phyloP scores from a whole-genome alignment of 2,888 invertebrate genomes.

The Nomada goodeniana region DNA sequence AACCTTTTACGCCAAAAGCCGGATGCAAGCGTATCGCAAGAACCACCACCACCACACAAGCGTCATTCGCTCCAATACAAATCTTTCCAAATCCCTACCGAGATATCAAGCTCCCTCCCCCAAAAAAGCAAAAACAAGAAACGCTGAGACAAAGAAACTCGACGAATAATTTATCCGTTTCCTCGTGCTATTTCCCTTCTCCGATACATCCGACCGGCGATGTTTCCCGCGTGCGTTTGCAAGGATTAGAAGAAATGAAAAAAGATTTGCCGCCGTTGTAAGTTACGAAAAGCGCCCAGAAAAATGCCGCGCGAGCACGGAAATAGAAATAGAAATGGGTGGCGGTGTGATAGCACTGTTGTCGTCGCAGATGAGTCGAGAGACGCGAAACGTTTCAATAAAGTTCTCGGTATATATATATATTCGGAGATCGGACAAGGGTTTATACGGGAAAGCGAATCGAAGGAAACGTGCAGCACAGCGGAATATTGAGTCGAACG shows the following conservation, averaged over 20 bases:
- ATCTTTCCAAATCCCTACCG: too few relatives aligned
- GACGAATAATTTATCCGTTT: neutral
- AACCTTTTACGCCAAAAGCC: too few relatives aligned
- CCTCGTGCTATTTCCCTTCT: neutral
- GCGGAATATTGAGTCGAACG: conserved; percentile 60
- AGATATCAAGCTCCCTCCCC: too few relatives aligned
- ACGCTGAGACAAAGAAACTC: too few relatives aligned
- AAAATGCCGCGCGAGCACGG: conserved; percentile 15
- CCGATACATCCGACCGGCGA: neutral
- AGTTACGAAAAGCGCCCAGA: conserved; percentile 1
- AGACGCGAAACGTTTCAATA: conserved; percentile 66
- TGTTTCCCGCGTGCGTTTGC: conserved; percentile 16
- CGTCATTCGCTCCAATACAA: neutral
- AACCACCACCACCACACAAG: too few relatives aligned
- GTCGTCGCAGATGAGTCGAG: conserved; percentile 48
- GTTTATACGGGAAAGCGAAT: conserved; percentile 61
- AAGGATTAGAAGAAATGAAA: conserved; percentile 42
- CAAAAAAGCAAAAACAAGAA: too few relatives aligned
- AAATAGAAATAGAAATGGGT: neutral
- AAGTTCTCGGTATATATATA: conserved; percentile 50
- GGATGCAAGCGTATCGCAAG: too few relatives aligned
- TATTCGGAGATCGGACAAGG: conserved; percentile 63
- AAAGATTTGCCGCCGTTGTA: conserved; percentile 21
- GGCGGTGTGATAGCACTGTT: neutral
- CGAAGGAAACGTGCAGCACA: conserved; percentile 48